Evolutionary conservation across 2,113 vertebrate species (phyloP).

Genomic region (Gulo gulo): DNA sequence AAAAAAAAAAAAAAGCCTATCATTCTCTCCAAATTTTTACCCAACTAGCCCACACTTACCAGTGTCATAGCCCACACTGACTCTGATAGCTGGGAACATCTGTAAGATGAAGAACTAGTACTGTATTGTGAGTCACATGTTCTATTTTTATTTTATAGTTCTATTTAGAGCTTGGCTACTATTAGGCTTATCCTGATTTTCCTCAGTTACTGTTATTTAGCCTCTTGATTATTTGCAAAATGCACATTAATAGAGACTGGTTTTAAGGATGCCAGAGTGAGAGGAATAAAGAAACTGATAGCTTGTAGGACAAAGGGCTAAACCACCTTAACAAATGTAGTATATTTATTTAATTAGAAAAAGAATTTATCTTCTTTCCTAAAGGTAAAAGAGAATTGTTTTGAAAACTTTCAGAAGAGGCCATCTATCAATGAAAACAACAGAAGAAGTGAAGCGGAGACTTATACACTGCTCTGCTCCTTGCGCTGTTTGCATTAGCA

Average conservation of each 20-base stretch:
- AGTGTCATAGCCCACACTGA: slow-evolving; percentile 29
- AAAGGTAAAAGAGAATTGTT: background rate
- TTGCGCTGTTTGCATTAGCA: background rate
- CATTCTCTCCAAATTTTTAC: background rate
- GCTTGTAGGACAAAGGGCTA: background rate
- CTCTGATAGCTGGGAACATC: slow-evolving; percentile 44
- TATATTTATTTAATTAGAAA: background rate
- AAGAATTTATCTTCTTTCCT: slow-evolving; percentile 8
- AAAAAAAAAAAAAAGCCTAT: background rate
- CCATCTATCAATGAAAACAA: background rate
- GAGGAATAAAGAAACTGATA: background rate
- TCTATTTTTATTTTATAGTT: slow-evolving; percentile 68
- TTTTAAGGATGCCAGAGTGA: background rate
- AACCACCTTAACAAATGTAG: background rate
- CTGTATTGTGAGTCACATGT: slow-evolving; percentile 64
- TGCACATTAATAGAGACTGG: background rate
- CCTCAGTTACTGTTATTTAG: slow-evolving; percentile 45
- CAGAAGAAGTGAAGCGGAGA: slow-evolving; percentile 7
- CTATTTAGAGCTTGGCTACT: slow-evolving; percentile 58
- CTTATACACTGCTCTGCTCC: background rate
- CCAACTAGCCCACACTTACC: background rate
- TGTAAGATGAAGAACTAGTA: slow-evolving; percentile 57
- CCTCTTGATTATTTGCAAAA: slow-evolving; percentile 55
- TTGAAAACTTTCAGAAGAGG: slow-evolving; percentile 1
- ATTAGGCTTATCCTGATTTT: slow-evolving; percentile 65